Percentiles rank a stretch among this genome's conserved stretches.
phyloP scores from a whole-genome alignment of 2,113 vertebrate genomes.

The Zeus faber region DNA sequence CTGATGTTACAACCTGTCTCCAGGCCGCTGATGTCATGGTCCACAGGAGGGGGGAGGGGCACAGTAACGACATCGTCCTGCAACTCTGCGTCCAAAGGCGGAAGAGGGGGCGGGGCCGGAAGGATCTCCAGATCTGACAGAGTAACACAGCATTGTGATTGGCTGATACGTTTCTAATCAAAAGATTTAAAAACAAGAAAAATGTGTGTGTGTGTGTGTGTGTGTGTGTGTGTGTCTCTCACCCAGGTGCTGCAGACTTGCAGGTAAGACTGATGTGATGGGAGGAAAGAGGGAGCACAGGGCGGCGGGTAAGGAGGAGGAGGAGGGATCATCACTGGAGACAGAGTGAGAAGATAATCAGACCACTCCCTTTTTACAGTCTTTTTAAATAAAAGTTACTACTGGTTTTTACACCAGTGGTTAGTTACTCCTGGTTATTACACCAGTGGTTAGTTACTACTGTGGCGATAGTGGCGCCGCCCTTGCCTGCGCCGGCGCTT shows the following conservation, averaged over 20 bases:
- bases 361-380: no score
- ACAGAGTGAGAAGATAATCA: slow-evolving; percentile 29
- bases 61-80: slow-evolving; percentile 50
- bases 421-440: no score
- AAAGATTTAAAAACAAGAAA: neutral
- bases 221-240: slow-evolving; percentile 24
- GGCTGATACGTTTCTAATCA: no score
- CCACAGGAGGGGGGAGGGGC: slow-evolving; percentile 66
- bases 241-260: slow-evolving; percentile 62
- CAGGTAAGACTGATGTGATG: slow-evolving; percentile 59
- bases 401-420: no score
- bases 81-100: slow-evolving; percentile 28
- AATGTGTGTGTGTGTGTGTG: no score
- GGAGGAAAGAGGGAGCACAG: slow-evolving; percentile 15
- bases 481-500: no score
- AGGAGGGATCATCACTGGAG: neutral
- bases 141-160: no score
- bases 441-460: no score
- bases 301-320: neutral
- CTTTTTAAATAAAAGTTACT: no score
- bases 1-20: slow-evolving; percentile 65
- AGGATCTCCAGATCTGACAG: slow-evolving; percentile 64
- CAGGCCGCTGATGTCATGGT: slow-evolving; percentile 49
- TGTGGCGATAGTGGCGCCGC: no score
- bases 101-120: slow-evolving; percentile 52